These are phyloP conservation scores for Pemphredon lugubris DNA, from an alignment of 2,888 invertebrate species.

Conservation along the genomic window DNA sequence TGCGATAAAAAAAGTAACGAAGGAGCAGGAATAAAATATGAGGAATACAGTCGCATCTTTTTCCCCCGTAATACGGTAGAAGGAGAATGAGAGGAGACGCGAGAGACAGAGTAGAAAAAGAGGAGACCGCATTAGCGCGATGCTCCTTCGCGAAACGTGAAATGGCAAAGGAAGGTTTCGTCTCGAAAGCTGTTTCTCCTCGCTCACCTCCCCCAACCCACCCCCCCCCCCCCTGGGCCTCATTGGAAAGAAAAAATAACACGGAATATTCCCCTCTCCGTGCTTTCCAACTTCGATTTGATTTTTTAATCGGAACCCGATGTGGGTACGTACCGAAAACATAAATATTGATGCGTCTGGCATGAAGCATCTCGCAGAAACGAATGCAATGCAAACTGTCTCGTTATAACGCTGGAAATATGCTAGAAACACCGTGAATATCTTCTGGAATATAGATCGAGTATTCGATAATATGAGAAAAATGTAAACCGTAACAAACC, in stretches of 20 bases:
- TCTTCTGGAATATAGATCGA: background rate
- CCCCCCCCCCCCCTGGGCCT: too few species aligned
- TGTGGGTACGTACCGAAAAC: background rate
- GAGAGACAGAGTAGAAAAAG: conserved; percentile 10
- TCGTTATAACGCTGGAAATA: background rate
- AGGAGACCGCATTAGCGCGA: conserved; percentile 39
- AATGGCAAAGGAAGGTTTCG: conserved; percentile 22
- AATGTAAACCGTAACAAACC: background rate
- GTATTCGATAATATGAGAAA: background rate
- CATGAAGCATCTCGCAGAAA: background rate
- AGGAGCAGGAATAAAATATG: conserved; percentile 59
- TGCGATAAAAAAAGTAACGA: conserved; percentile 55
- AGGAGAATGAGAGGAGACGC: conserved; percentile 15
- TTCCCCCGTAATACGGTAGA: conserved; percentile 26
- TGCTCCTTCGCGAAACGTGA: conserved; percentile 25
- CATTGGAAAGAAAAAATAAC: background rate
- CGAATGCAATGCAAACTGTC: background rate
- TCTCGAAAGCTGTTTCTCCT: conserved; percentile 7
- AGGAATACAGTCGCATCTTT: conserved; percentile 55
- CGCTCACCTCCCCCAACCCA: too few species aligned
- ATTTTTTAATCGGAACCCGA: background rate
- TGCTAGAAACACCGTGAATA: background rate
- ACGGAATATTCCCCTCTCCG: background rate
- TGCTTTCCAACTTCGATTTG: background rate
- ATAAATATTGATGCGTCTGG: background rate